phyloP scores from a whole-genome alignment of 2,888 invertebrate species.

The Eupelmus urozonus region DNA sequence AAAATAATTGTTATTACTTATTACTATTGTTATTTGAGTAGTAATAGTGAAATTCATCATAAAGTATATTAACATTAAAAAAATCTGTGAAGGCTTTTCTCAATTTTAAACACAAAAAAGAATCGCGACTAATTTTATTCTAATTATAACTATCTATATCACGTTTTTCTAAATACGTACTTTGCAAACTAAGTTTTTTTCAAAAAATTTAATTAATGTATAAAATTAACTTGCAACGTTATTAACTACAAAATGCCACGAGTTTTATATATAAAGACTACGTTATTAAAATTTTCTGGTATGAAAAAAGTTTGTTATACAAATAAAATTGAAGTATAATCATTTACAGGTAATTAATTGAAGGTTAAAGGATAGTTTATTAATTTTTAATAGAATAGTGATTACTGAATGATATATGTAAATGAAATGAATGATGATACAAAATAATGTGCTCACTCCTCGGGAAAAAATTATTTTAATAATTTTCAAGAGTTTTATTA shows the following conservation, averaged over 20 bases:
- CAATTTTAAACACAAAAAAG: background rate
- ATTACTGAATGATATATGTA: background rate
- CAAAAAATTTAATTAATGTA: background rate
- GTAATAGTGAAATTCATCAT: too few species aligned
- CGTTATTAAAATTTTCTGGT: too few species aligned
- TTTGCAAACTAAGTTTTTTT: background rate
- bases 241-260: too few species aligned
- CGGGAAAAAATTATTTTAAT: constrained; percentile 8
- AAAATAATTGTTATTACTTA: too few species aligned
- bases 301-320: too few species aligned
- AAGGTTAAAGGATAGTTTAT: background rate
- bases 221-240: too few species aligned
- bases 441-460: background rate
- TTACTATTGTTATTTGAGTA: too few species aligned
- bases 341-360: background rate
- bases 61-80: background rate
- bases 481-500: background rate
- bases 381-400: constrained; percentile 2
- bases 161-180: constrained; percentile 9
- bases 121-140: background rate
- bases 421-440: background rate
- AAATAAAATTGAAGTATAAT: too few species aligned
- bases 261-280: too few species aligned
- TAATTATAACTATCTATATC: constrained; percentile 6
- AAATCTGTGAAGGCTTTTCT: constrained; percentile 24